Conservation (phyloP, 37 sponge, comb jelly and placozoan genomes). For the Ephydatia muelleri region DNA sequence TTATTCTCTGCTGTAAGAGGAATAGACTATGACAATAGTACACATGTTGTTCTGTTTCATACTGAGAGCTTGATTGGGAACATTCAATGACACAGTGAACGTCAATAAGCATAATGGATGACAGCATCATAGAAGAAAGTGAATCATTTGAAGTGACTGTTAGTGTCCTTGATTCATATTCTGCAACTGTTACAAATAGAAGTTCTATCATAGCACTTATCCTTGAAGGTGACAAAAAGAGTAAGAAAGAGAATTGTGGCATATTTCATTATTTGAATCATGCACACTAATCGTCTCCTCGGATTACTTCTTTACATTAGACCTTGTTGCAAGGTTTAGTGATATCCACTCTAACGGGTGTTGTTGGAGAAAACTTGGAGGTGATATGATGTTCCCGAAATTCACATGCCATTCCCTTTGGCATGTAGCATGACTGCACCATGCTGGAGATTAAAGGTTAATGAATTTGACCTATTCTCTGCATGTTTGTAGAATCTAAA, state of each 20-base stretch:
- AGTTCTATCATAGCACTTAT: neutral
- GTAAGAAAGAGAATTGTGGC: no score
- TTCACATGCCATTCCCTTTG: no score
- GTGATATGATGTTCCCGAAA: no score
- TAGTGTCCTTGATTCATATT: neutral
- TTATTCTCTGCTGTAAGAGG: neutral
- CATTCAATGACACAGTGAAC: neutral
- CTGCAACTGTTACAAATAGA: neutral
- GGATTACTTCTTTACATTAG: neutral
- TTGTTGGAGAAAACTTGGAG: neutral
- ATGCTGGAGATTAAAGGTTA: no score
- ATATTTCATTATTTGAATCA: no score
- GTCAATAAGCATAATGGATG: neutral
- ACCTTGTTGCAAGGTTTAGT: neutral
- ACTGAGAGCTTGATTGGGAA: neutral
- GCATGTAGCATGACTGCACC: no score
- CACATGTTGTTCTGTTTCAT: neutral
- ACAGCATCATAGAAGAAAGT: neutral
- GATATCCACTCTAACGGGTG: neutral
- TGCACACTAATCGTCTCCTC: no score
- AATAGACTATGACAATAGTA: neutral
- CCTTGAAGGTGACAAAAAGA: neutral
- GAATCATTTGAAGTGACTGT: neutral
- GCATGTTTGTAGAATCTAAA: no score
- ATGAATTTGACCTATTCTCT: no score